Percentiles rank a stretch among this genome's conserved stretches.
phyloP scores from a whole-genome alignment of 2,888 invertebrate species.

The Tetranychus piercei region DNA sequence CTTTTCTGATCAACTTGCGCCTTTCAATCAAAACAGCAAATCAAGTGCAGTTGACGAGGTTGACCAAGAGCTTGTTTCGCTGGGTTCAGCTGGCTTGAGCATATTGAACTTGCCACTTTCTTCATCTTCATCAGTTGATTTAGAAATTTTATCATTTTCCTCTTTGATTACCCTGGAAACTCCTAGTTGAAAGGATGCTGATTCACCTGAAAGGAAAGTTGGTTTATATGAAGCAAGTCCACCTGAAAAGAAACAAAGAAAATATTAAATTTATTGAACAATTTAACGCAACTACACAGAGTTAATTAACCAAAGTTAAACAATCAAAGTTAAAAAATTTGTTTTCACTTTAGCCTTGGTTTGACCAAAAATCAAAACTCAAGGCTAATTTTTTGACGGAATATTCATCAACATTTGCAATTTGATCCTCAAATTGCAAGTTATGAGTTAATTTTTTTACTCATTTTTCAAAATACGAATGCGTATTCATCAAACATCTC shows the following conservation, averaged over 20 bases:
- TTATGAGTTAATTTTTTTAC: no score
- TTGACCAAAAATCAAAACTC: no score
- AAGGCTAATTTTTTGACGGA: no score
- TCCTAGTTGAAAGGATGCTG: conserved; percentile 14
- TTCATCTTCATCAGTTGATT: conserved; percentile 6
- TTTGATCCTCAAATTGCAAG: no score
- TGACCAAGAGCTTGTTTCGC: conserved; percentile 25
- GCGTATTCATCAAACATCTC: no score
- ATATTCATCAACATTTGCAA: no score
- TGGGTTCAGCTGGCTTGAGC: conserved; percentile 24
- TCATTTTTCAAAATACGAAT: no score
- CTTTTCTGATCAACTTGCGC: neutral
- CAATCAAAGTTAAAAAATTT: no score
- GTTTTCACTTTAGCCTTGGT: no score
- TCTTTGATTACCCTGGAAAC: conserved; percentile 6
- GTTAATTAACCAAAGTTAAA: no score
- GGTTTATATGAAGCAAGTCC: conserved; percentile 18
- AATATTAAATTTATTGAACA: no score
- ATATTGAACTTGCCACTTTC: conserved; percentile 13
- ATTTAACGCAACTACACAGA: no score
- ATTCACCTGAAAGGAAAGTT: conserved; percentile 5
- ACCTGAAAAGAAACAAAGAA: conserved; percentile 1
- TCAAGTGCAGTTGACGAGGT: conserved; percentile 21
- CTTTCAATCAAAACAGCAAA: conserved; percentile 17
- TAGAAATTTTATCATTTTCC: neutral